Conservation (phyloP, 2,888 invertebrate genomes). For the Eristalinus aeneus region DNA sequence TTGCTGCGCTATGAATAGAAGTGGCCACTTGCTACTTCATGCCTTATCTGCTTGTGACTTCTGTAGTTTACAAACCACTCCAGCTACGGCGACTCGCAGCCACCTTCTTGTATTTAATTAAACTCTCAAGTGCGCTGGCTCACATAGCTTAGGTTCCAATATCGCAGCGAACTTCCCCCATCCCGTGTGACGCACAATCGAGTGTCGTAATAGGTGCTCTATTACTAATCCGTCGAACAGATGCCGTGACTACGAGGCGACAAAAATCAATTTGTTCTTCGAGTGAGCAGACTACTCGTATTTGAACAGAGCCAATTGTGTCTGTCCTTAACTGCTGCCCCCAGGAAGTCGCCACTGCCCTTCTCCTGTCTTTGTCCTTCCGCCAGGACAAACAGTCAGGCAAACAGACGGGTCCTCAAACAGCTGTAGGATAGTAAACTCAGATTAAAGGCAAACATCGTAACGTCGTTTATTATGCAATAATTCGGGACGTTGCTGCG, state of each 20-base stretch:
- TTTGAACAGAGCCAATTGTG: constrained; percentile 11
- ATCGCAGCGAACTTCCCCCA: constrained; percentile 32
- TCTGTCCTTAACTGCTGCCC: constrained; percentile 31
- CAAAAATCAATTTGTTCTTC: constrained; percentile 19
- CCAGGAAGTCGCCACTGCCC: constrained; percentile 69
- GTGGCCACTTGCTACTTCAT: constrained; percentile 68
- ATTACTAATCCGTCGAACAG: constrained; percentile 32
- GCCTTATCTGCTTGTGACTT: constrained; percentile 66
- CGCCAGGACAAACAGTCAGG: not conserved
- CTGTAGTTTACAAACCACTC: constrained; percentile 68
- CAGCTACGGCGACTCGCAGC: constrained; percentile 49
- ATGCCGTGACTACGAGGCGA: constrained; percentile 6
- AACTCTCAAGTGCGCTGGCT: constrained; percentile 60
- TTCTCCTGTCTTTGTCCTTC: constrained; percentile 37
- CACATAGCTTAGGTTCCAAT: constrained; percentile 55
- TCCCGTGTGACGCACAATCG: not conserved
- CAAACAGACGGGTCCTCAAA: constrained; percentile 36
- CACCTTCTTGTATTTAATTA: constrained; percentile 61
- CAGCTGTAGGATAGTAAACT: constrained; percentile 66
- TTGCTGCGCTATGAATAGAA: constrained; percentile 25
- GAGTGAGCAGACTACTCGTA: constrained; percentile 7
- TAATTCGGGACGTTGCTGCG: constrained; percentile 58
- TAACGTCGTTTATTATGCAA: constrained; percentile 69
- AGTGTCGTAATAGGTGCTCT: constrained; percentile 26
- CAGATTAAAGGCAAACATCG: constrained; percentile 71